These are phyloP conservation scores for Cephus pygmeus DNA, from an alignment of 2,888 invertebrate genomes.

Conservation along the genomic window DNA sequence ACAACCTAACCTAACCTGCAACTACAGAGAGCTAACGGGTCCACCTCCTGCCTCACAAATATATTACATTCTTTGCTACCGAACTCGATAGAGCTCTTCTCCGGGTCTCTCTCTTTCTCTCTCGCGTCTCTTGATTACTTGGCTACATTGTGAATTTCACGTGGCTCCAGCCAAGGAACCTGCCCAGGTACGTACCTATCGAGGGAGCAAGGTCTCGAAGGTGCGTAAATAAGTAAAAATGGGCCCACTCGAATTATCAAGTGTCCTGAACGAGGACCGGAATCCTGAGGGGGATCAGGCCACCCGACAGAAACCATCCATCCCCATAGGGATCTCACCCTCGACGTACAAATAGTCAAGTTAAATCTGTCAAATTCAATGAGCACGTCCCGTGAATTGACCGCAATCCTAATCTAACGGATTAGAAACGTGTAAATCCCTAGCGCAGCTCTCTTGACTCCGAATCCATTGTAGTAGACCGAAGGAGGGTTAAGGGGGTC, in stretches of 20 bases:
- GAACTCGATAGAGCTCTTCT: conserved; percentile 53
- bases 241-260: neutral
- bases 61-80: conserved; percentile 51
- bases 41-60: conserved; percentile 46
- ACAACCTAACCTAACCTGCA: neutral
- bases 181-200: neutral
- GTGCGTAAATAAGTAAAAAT: neutral
- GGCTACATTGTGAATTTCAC: neutral
- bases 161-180: neutral
- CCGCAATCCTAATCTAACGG: conserved; percentile 27
- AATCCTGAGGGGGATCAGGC: neutral
- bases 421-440: conserved; percentile 37
- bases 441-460: conserved; percentile 55
- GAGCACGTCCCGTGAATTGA: neutral
- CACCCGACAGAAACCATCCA: neutral
- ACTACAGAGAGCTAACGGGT: neutral
- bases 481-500: neutral
- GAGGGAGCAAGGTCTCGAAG: neutral
- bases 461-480: conserved; percentile 42
- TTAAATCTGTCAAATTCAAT: conserved; percentile 3
- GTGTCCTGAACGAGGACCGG: neutral
- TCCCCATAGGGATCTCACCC: conserved; percentile 19
- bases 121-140: neutral
- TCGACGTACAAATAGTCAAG: conserved; percentile 6
- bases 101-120: neutral